Percentiles rank a stretch among this genome's conserved stretches.
Conservation (phyloP, 2,113 vertebrate genomes). For the Tautogolabrus adspersus region DNA sequence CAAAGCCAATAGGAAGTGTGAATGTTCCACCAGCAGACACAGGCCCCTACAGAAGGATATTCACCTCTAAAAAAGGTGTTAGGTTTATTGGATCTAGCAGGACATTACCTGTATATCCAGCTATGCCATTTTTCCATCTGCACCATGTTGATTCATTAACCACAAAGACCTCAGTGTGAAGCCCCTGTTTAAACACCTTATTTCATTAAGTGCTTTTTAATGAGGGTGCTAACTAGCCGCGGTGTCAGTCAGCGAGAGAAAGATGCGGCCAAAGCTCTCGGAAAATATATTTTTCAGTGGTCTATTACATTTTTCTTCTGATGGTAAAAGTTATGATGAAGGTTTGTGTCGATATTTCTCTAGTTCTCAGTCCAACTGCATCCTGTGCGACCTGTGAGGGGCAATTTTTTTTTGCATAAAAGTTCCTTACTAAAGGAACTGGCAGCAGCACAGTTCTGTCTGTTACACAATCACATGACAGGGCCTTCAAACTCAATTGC, state of each 20-base stretch:
- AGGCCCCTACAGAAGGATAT: constrained; percentile 54
- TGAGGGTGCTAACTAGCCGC: constrained; percentile 68
- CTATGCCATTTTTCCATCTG: constrained; percentile 71
- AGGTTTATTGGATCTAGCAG: constrained; percentile 74
- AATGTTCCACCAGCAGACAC: constrained; percentile 65
- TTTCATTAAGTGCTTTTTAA: constrained; percentile 81
- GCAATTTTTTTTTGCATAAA: constrained; percentile 24
- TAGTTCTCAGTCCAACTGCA: constrained; percentile 40
- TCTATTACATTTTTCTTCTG: constrained; percentile 54
- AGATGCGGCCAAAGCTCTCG: constrained; percentile 52
- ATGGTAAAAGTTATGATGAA: constrained; percentile 56
- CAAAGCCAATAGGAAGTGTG: constrained; percentile 65
- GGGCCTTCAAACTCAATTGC: constrained; percentile 17
- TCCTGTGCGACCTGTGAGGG: constrained; percentile 45
- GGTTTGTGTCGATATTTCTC: constrained; percentile 37
- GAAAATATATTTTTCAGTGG: constrained; percentile 63
- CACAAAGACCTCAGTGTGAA: constrained; percentile 78
- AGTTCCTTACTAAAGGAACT: constrained; percentile 31
- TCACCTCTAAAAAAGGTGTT: constrained; percentile 71
- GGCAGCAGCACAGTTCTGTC: constrained; percentile 26
- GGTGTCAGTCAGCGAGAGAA: constrained; percentile 74
- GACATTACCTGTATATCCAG: constrained; percentile 74
- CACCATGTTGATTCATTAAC: constrained; percentile 69
- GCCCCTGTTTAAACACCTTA: constrained; percentile 75
- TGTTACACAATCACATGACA: constrained; percentile 44